These are phyloP conservation scores for Machaerirhynchus nigripectus DNA, from an alignment of 2,113 vertebrate genomes.

Conservation along the genomic window DNA sequence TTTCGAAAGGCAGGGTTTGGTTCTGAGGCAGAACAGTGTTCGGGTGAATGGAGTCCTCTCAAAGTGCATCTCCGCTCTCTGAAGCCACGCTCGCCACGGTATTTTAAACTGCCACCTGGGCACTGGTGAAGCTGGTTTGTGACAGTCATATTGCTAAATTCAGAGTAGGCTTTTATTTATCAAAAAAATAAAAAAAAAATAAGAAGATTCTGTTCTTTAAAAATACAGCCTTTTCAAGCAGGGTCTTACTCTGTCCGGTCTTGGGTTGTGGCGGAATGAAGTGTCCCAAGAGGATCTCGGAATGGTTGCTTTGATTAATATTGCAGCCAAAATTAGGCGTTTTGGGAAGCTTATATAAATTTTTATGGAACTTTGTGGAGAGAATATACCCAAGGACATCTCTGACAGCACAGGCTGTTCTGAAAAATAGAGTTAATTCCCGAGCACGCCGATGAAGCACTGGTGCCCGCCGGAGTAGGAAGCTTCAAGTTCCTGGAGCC, in stretches of 20 bases:
- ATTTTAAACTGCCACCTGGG: background rate
- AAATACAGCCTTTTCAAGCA: fast-evolving
- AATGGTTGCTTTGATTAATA: background rate
- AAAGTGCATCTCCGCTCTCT: background rate
- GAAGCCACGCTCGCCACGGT: fast-evolving
- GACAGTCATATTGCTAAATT: fast-evolving
- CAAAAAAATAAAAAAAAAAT: too few species aligned
- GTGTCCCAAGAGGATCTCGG: fast-evolving
- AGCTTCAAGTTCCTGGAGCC: background rate
- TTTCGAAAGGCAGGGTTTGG: background rate
- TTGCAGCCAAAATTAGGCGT: background rate
- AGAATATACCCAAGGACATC: background rate
- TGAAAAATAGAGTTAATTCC: background rate
- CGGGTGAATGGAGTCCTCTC: background rate
- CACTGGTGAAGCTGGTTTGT: fast-evolving
- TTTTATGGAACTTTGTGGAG: background rate
- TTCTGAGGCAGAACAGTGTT: background rate
- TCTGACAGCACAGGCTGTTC: background rate
- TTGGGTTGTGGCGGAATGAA: background rate
- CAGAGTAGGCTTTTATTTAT: background rate
- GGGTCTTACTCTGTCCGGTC: fast-evolving
- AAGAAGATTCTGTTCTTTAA: background rate
- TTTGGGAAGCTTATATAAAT: background rate
- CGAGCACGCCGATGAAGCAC: fast-evolving
- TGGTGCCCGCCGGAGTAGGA: fast-evolving